phyloP scores from a whole-genome alignment of 2,888 invertebrate genomes.

The Melinopterus prodromus region DNA sequence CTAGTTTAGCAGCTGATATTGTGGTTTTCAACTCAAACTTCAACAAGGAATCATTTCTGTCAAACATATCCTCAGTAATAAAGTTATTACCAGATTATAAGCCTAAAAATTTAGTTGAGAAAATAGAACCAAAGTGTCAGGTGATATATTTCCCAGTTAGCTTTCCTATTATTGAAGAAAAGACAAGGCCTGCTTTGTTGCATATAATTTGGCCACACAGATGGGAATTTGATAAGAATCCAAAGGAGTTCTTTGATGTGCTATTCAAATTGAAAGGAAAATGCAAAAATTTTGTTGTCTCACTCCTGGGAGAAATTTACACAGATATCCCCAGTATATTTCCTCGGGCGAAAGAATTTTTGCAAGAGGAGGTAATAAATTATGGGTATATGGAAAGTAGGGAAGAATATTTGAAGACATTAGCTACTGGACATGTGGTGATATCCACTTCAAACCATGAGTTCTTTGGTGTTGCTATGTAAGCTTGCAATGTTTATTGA shows the following conservation, averaged over 20 bases:
- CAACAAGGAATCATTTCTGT: constrained; percentile 73
- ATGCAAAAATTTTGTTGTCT: constrained; percentile 66
- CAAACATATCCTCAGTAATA: constrained; percentile 67
- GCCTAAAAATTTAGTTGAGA: constrained; percentile 64
- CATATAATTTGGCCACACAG: constrained; percentile 79
- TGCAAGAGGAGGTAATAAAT: constrained; percentile 63
- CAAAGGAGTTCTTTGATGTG: constrained; percentile 69
- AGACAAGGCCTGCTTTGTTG: constrained; percentile 49
- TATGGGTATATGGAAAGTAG: constrained; percentile 69
- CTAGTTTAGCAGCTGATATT: constrained; percentile 72
- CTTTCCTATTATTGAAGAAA: constrained; percentile 45
- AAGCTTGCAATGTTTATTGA: constrained; percentile 50
- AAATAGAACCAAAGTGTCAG: constrained; percentile 67
- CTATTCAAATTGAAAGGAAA: constrained; percentile 63
- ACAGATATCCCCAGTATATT: constrained; percentile 69
- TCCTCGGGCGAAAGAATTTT: constrained; percentile 61
- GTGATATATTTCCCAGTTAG: constrained; percentile 63
- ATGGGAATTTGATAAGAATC: constrained; percentile 83
- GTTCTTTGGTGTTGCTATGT: constrained; percentile 81
- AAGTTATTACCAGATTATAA: constrained; percentile 72
- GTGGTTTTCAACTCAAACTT: constrained; percentile 76
- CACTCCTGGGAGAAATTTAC: constrained; percentile 71
- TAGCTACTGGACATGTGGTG: constrained; percentile 69
- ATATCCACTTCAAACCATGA: constrained; percentile 79
- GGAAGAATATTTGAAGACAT: constrained; percentile 66